Evolutionary conservation across 2,797 vertebrate genomes (phyloP).

Genomic region (Sternotherus odoratus): DNA sequence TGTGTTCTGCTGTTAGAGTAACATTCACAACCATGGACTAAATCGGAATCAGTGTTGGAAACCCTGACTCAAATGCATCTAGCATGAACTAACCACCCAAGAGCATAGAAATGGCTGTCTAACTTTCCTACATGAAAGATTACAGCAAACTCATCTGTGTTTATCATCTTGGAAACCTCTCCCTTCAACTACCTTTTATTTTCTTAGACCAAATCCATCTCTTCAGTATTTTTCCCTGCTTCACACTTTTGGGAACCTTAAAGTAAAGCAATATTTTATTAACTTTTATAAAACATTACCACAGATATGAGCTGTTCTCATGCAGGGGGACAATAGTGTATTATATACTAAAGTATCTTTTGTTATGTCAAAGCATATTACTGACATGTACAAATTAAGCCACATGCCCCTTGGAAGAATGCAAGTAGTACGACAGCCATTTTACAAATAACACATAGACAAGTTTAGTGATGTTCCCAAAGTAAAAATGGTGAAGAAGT

Average conservation of each 20-base stretch:
- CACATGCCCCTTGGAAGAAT: background rate
- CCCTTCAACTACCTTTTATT: background rate
- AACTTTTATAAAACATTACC: background rate
- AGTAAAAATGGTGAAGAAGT: constrained; percentile 29
- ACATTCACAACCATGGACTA: constrained; percentile 12
- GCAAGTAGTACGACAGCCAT: constrained; percentile 12
- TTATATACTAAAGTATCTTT: constrained; percentile 36
- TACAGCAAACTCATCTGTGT: constrained; percentile 11
- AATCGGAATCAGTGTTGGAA: constrained; percentile 34
- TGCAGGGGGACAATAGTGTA: background rate
- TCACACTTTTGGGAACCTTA: background rate
- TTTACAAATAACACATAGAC: constrained; percentile 43
- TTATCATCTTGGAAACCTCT: constrained; percentile 13
- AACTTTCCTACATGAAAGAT: background rate
- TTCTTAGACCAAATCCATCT: background rate
- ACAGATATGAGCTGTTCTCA: background rate
- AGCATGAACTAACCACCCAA: constrained; percentile 6
- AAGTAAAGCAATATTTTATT: background rate
- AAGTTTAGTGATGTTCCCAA: background rate
- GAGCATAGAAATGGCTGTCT: constrained; percentile 22
- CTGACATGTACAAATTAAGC: constrained; percentile 13
- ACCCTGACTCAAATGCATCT: constrained; percentile 19
- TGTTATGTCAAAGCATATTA: background rate
- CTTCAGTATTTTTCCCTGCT: background rate
- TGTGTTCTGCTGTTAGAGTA: background rate